These are phyloP conservation scores for Rana temporaria DNA, from an alignment of 2,113 vertebrate species.

Conservation along the genomic window DNA sequence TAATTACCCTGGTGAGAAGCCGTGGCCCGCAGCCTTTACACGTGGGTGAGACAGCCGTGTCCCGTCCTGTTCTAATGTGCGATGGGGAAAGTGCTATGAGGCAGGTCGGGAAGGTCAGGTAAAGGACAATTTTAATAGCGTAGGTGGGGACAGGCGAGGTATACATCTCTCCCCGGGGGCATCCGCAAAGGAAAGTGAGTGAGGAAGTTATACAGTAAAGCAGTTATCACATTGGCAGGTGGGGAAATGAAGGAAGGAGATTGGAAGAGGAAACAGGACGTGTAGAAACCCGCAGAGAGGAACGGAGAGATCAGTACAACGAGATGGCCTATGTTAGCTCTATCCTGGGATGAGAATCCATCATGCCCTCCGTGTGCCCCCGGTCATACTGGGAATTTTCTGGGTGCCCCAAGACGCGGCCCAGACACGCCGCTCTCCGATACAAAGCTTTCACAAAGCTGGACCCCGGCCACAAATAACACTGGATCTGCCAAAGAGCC, in stretches of 20 bases:
- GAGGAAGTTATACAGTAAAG: background rate
- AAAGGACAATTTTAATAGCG: constrained; percentile 11
- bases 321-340: too few species aligned
- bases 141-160: background rate
- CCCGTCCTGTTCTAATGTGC: constrained; percentile 11
- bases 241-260: too few species aligned
- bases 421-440: background rate
- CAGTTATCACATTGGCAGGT: too few species aligned
- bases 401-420: background rate
- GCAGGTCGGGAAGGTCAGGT: constrained; percentile 11
- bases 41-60: background rate
- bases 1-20: background rate
- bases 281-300: too few species aligned
- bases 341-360: too few species aligned
- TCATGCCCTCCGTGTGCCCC: too few species aligned
- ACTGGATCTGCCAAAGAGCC: constrained; percentile 8
- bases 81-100: background rate
- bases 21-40: background rate
- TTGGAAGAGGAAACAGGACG: too few species aligned
- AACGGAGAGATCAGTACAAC: too few species aligned
- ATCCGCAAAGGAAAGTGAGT: background rate
- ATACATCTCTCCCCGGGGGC: background rate
- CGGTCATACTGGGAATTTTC: too few species aligned
- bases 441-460: background rate
- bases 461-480: constrained; percentile 8